These are phyloP conservation scores for Otocyon megalotis DNA, from an alignment of 2,113 vertebrate species.

Conservation along the genomic window DNA sequence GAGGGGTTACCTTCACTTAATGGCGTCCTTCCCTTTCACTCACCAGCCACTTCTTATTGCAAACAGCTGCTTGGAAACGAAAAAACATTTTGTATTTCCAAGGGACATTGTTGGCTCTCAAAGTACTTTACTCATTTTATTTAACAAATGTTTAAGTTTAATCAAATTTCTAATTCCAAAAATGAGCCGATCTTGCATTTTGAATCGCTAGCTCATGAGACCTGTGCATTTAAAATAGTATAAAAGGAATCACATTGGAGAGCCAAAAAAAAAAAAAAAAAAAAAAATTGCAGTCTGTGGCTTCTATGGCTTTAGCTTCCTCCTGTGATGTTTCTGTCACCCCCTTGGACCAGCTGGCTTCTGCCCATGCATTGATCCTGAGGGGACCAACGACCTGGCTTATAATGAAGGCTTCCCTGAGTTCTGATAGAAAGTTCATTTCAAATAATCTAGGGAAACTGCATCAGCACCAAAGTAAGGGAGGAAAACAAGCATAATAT, in stretches of 20 bases:
- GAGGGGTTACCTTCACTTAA: slow-evolving; percentile 86
- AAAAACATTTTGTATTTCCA: slow-evolving; percentile 88
- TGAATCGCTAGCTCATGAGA: slow-evolving; percentile 82
- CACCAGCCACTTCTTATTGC: slow-evolving; percentile 90
- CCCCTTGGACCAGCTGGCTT: slow-evolving; percentile 77
- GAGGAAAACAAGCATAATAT: slow-evolving; percentile 84
- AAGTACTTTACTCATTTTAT: slow-evolving; percentile 85
- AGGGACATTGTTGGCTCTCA: slow-evolving; percentile 87
- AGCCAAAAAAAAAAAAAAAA: not conserved
- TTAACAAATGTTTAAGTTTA: slow-evolving; percentile 88
- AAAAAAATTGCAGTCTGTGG: not conserved
- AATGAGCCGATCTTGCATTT: slow-evolving; percentile 84
- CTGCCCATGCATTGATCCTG: slow-evolving; percentile 77
- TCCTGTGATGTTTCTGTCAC: slow-evolving; percentile 78
- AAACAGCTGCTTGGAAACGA: slow-evolving; percentile 91
- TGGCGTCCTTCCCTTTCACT: slow-evolving; percentile 87
- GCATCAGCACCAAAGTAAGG: slow-evolving; percentile 74
- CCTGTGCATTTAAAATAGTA: slow-evolving; percentile 69
- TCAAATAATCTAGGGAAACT: slow-evolving; percentile 82
- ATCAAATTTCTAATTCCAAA: slow-evolving; percentile 88
- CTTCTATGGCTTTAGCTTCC: slow-evolving; percentile 47
- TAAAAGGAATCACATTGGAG: slow-evolving; percentile 49
- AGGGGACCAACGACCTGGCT: slow-evolving; percentile 79
- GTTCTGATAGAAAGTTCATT: slow-evolving; percentile 74
- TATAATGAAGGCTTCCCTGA: slow-evolving; percentile 81